A percentile compares a stretch with the other conserved stretches of the same genome.
Conservation (phyloP, 2,888 invertebrate genomes). For the Protonemura montana region DNA sequence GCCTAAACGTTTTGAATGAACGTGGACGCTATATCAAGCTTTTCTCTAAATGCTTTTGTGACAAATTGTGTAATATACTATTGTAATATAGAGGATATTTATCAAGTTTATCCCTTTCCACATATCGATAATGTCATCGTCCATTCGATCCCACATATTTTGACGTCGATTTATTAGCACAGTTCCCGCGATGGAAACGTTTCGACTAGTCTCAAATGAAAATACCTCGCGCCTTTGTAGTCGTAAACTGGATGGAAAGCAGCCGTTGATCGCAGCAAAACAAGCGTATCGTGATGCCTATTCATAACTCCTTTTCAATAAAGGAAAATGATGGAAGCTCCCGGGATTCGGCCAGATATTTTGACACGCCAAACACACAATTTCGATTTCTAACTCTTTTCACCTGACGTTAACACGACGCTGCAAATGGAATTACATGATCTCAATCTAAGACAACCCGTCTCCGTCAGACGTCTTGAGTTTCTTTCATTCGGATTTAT, state of each 20-base stretch:
- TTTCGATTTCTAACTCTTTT: background rate
- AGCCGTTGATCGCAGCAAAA: background rate
- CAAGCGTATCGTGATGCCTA: background rate
- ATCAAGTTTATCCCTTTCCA: background rate
- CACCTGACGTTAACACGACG: background rate
- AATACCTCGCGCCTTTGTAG: background rate
- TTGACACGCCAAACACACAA: background rate
- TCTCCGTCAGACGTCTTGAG: background rate
- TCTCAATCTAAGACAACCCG: background rate
- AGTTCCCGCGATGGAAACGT: background rate
- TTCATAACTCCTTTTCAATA: background rate
- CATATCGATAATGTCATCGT: conserved; percentile 7
- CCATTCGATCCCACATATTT: background rate
- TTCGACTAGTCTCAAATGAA: background rate
- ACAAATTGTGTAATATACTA: background rate
- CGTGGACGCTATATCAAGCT: background rate
- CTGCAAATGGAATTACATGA: background rate
- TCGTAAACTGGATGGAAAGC: background rate
- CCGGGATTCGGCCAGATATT: background rate
- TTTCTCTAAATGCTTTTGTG: background rate
- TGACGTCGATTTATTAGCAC: background rate
- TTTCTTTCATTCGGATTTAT: background rate
- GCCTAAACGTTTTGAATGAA: background rate
- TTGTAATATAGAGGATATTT: background rate
- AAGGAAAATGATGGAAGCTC: background rate